Evolutionary conservation across 2,797 vertebrate species (phyloP).

Genomic region (Clarias laeviceps): DNA sequence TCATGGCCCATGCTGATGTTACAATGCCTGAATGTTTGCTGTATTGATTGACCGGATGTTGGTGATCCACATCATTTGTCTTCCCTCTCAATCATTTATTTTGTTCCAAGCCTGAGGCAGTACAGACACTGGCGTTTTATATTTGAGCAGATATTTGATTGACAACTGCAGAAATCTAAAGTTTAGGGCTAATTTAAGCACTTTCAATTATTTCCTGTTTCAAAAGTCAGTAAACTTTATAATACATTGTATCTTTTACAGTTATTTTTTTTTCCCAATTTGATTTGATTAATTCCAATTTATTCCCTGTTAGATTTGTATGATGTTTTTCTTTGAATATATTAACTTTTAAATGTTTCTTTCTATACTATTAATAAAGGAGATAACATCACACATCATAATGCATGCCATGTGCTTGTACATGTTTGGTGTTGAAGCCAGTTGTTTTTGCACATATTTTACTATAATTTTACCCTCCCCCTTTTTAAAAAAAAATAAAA

Average conservation of each 20-base stretch:
- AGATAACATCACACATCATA: too few relatives aligned
- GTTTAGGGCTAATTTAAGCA: background rate
- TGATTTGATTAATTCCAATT: background rate
- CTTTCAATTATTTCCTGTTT: background rate
- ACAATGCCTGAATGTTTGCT: background rate
- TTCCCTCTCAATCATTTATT: background rate
- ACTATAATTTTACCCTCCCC: too few relatives aligned
- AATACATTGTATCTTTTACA: background rate
- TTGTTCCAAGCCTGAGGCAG: background rate
- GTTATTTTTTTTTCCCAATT: background rate
- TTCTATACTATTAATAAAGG: too few relatives aligned
- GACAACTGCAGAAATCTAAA: background rate
- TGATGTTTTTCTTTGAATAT: too few relatives aligned
- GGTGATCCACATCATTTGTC: background rate
- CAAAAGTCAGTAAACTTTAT: background rate
- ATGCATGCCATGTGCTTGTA: too few relatives aligned
- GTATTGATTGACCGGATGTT: background rate
- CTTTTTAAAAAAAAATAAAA: too few relatives aligned
- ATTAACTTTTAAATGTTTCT: too few relatives aligned
- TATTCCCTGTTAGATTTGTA: too few relatives aligned
- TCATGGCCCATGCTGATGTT: background rate
- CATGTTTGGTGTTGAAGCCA: too few relatives aligned
- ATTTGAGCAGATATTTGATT: background rate
- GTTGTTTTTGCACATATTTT: too few relatives aligned
- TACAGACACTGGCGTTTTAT: background rate